Conservation (phyloP, 2,888 invertebrate genomes). For the Drosophila ustulata region DNA sequence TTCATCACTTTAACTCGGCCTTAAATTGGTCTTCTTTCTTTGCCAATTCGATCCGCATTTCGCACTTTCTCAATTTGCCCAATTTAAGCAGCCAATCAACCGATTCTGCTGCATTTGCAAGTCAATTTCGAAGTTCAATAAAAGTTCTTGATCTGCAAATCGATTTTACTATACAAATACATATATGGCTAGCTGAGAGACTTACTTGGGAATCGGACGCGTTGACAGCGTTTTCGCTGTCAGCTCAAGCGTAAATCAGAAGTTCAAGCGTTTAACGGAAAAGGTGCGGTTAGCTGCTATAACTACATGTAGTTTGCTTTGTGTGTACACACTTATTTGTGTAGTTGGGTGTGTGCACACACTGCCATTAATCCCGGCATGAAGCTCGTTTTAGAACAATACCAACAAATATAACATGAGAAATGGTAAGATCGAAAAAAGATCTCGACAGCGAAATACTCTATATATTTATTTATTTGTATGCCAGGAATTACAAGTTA, state of each 20-base stretch:
- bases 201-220: constrained; percentile 10
- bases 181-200: not conserved
- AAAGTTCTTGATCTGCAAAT: constrained; percentile 13
- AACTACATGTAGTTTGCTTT: not conserved
- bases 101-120: not conserved
- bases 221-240: constrained; percentile 36
- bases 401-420: constrained; percentile 10
- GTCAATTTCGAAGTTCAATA: constrained; percentile 3
- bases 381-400: constrained; percentile 35
- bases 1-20: not conserved
- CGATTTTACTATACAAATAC: not conserved
- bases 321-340: constrained; percentile 1
- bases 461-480: not conserved
- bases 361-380: constrained; percentile 10
- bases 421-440: not conserved
- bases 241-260: constrained; percentile 58
- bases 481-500: too few relatives aligned
- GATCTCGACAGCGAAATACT: not conserved
- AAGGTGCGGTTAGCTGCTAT: constrained; percentile 63
- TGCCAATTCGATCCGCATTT: not conserved
- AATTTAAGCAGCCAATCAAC: constrained; percentile 4
- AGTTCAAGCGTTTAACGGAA: constrained; percentile 71
- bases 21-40: not conserved
- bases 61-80: not conserved
- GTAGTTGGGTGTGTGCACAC: constrained; percentile 13